Conservation (phyloP, 2,888 invertebrate species). For the Aromia moschata region DNA sequence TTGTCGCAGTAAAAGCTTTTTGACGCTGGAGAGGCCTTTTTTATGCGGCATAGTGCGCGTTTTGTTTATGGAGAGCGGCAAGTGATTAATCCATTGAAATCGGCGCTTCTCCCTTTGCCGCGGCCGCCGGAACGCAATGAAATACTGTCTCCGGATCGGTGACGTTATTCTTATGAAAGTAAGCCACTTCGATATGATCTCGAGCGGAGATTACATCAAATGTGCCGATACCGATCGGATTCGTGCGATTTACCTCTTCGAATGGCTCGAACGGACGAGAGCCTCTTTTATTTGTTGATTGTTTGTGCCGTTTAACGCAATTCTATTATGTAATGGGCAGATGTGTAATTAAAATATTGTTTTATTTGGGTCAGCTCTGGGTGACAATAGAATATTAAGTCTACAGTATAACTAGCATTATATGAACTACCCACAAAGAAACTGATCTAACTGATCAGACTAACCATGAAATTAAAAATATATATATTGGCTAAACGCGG, state of each 20-base stretch:
- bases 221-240: slow-evolving; percentile 18
- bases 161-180: slow-evolving; percentile 46
- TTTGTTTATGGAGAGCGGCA: slow-evolving; percentile 53
- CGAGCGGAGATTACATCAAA: slow-evolving; percentile 32
- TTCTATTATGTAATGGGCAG: slow-evolving; percentile 36
- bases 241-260: slow-evolving; percentile 29
- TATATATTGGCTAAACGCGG: too few species aligned
- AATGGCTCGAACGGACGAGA: slow-evolving; percentile 20
- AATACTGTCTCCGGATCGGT: slow-evolving; percentile 40
- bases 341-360: slow-evolving; percentile 34
- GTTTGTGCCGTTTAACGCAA: slow-evolving; percentile 22
- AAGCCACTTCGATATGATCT: slow-evolving; percentile 25
- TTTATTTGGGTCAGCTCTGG: too few species aligned
- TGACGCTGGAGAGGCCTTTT: slow-evolving; percentile 61
- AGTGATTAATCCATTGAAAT: slow-evolving; percentile 55
- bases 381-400: too few species aligned
- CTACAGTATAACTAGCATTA: too few species aligned
- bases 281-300: slow-evolving; percentile 6
- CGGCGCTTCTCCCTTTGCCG: slow-evolving; percentile 47
- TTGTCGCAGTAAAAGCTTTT: slow-evolving; percentile 65
- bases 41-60: slow-evolving; percentile 51
- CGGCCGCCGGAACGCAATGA: slow-evolving; percentile 48
- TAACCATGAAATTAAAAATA: too few species aligned
- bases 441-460: too few species aligned
- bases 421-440: too few species aligned